Evolutionary conservation across 2,113 vertebrate genomes (phyloP), one percentile per base, ranked within the genome.

Genomic region (Stercorarius parasiticus): DNA sequence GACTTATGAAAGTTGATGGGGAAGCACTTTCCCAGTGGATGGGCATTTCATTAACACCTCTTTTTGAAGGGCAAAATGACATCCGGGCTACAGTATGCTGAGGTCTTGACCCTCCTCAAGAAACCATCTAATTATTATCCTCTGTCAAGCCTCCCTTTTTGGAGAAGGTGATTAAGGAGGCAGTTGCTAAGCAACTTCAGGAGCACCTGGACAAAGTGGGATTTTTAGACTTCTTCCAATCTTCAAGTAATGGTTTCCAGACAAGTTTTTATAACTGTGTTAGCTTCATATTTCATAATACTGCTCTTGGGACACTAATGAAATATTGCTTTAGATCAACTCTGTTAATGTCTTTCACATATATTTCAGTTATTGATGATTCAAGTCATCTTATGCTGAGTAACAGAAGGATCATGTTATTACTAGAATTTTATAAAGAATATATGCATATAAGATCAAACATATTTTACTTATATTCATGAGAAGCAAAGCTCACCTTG

Each of bases 181-280:
- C 70, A 86, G 94, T 97, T 96, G 94, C 96, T 96, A 96, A 93
- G 96, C 81, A 97, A 95, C 88, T 93, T 95, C 38, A 80, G 93
- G 89, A 95, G 67, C 81, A 95, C 96, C 94, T 96, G 93, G 91
- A 93, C 78, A 6, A 96, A 91, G 84, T 93, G 82, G 66, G 74
- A 82, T 89, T 97, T 93, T 95, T 84, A 84, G 86, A 85, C 56
- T 65, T 94, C 86, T 94, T 95, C 78, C 84, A 85, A 2, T 93
- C 86, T 77, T 79, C 86, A 83, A 90, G 62, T 95, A 94, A 93
- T 94, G 65, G 73, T 93, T 97, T 95, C 96, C 93, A 97, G 91
- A 95, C 62, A 96, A 91, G 66, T 91, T 90, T 93, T 93, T 66
- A 5, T 66, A 94, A 77, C 20, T 71, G 58, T 85, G 70, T 93